Evolutionary conservation across 2,888 invertebrate species (phyloP).

Genomic region (Notocelia uddmanniana): DNA sequence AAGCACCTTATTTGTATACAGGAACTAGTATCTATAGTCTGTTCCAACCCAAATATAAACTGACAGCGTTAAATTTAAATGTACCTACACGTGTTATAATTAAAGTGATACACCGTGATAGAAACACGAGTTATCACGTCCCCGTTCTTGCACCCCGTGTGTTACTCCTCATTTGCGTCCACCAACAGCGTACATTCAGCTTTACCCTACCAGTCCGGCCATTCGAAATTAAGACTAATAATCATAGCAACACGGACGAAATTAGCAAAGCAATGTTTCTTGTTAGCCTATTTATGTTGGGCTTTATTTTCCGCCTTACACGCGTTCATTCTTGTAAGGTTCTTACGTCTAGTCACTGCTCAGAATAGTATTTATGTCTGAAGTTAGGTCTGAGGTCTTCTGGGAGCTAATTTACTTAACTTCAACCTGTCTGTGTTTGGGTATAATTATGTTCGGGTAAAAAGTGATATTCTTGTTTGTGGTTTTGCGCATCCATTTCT

Average conservation of each 20-base stretch:
- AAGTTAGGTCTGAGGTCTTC: constrained; percentile 18
- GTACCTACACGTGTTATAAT: constrained; percentile 29
- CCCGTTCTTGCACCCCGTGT: constrained; percentile 57
- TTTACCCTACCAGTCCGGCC: constrained; percentile 66
- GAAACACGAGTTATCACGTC: constrained; percentile 54
- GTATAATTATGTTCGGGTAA: constrained; percentile 8
- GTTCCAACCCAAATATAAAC: background rate
- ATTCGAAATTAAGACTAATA: constrained; percentile 75
- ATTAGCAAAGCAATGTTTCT: constrained; percentile 64
- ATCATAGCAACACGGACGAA: constrained; percentile 64
- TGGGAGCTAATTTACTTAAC: constrained; percentile 19
- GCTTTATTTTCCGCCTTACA: constrained; percentile 64
- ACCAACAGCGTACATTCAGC: constrained; percentile 74
- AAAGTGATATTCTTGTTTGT: background rate
- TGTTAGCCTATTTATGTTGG: constrained; percentile 75
- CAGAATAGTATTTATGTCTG: constrained; percentile 49
- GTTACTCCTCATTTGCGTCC: constrained; percentile 75
- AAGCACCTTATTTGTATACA: too few relatives aligned
- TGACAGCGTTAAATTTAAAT: constrained; percentile 17
- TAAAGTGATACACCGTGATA: constrained; percentile 48
- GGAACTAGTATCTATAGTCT: background rate
- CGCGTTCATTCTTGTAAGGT: constrained; percentile 63
- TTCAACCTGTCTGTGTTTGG: constrained; percentile 1
- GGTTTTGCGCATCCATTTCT: background rate
- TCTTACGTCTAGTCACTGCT: constrained; percentile 48